phyloP scores from a whole-genome alignment of 2,113 vertebrate species.

The Prolemur simus region DNA sequence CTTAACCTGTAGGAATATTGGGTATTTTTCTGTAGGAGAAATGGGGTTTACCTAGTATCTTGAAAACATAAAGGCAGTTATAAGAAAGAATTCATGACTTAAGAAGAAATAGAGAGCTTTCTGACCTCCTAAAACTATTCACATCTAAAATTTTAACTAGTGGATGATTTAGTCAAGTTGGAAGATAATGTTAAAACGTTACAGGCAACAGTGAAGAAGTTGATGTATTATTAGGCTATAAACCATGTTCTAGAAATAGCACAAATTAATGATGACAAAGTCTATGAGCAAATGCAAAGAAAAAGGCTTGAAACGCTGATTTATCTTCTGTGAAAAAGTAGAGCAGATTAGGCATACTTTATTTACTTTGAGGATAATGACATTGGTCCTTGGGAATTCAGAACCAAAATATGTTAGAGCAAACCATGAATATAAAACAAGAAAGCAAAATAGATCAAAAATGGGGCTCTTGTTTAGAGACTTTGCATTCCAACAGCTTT shows the following conservation, averaged over 20 bases:
- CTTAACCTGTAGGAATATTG: slow-evolving; percentile 51
- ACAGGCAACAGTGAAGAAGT: slow-evolving; percentile 21
- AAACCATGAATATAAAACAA: slow-evolving; percentile 51
- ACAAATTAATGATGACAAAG: slow-evolving; percentile 64
- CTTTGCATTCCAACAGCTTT: not conserved
- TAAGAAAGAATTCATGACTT: not conserved
- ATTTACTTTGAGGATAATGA: slow-evolving; percentile 65
- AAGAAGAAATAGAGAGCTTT: not conserved
- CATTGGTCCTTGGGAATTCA: slow-evolving; percentile 55
- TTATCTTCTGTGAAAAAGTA: slow-evolving; percentile 53
- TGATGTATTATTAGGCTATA: slow-evolving; percentile 22
- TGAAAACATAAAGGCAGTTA: slow-evolving; percentile 1
- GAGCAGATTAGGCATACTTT: slow-evolving; percentile 52
- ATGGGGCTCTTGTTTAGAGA: not conserved
- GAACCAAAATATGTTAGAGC: slow-evolving; percentile 57
- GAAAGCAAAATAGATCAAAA: slow-evolving; percentile 5
- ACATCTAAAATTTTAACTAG: slow-evolving; percentile 33
- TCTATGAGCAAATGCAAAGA: slow-evolving; percentile 54
- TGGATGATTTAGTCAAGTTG: slow-evolving; percentile 10
- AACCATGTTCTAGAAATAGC: slow-evolving; percentile 33
- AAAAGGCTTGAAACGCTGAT: slow-evolving; percentile 34
- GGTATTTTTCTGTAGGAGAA: slow-evolving; percentile 14
- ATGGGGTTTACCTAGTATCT: not conserved
- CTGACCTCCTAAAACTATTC: not conserved
- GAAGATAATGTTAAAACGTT: slow-evolving; percentile 36